Conservation (phyloP, 2,888 invertebrate genomes). For the Pyrocoelia pectoralis region DNA sequence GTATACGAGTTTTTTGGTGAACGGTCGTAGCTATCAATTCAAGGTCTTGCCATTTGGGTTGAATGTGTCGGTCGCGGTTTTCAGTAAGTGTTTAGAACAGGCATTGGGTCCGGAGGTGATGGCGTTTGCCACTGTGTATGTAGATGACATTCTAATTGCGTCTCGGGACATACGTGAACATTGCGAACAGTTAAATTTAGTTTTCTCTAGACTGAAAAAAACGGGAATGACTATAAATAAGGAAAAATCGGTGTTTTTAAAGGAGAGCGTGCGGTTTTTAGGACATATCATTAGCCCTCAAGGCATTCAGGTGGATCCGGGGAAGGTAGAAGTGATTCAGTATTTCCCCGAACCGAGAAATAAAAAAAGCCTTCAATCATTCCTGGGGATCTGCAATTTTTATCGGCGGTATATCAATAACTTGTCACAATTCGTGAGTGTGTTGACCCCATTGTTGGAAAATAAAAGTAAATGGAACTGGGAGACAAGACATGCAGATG, state of each 20-base stretch:
- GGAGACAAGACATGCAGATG: not conserved
- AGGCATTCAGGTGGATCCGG: conserved; percentile 41
- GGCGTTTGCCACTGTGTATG: conserved; percentile 29
- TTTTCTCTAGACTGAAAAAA: not conserved
- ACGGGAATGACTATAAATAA: not conserved
- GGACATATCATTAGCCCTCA: conserved; percentile 33
- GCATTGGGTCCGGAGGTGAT: conserved; percentile 32
- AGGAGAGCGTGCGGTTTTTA: conserved; percentile 39
- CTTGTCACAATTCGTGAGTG: not conserved
- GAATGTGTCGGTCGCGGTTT: conserved; percentile 32
- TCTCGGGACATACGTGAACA: conserved; percentile 33
- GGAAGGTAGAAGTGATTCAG: conserved; percentile 34
- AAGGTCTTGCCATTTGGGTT: conserved; percentile 34
- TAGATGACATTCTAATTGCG: conserved; percentile 38
- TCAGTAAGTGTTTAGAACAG: conserved; percentile 28
- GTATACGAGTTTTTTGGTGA: conserved; percentile 42
- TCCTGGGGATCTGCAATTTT: conserved; percentile 39
- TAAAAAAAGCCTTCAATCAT: conserved; percentile 30
- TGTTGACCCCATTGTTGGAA: conserved; percentile 4
- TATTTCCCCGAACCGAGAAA: conserved; percentile 37
- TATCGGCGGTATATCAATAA: conserved; percentile 29
- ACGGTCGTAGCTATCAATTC: conserved; percentile 37
- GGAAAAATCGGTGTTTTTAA: conserved; percentile 38
- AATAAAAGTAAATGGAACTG: conserved; percentile 6
- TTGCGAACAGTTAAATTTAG: conserved; percentile 22